A percentile compares a stretch with the other conserved stretches of the same genome.
Conservation (phyloP, 2,113 vertebrate genomes). For the Amblyopsis rosae region DNA sequence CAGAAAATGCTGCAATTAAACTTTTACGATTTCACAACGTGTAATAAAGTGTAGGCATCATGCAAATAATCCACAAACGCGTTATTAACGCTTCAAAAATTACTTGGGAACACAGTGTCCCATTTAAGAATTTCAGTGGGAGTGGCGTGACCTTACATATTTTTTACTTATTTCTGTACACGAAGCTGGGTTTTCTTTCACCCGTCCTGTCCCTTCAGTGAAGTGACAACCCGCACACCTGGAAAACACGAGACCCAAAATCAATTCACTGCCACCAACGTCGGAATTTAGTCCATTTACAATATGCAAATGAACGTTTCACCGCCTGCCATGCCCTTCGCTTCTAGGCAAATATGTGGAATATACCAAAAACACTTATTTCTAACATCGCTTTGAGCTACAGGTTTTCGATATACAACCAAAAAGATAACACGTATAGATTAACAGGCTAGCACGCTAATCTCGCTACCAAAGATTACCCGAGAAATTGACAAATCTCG, state of each 20-base stretch:
- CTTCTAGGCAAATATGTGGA: neutral
- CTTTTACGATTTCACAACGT: no score
- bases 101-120: conserved; percentile 7
- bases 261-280: conserved; percentile 13
- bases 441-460: conserved; percentile 66
- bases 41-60: neutral
- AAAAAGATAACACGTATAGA: conserved; percentile 44
- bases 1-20: no score
- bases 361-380: neutral
- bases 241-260: conserved; percentile 37
- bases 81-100: conserved; percentile 4
- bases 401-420: conserved; percentile 73
- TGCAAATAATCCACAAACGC: neutral
- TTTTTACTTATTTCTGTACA: conserved; percentile 38
- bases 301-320: conserved; percentile 27
- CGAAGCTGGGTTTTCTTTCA: conserved; percentile 22
- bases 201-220: conserved; percentile 20
- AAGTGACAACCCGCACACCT: conserved; percentile 50
- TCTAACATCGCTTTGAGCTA: conserved; percentile 32
- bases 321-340: neutral
- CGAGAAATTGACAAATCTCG: conserved; percentile 64
- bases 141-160: conserved; percentile 44
- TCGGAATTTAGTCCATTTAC: conserved; percentile 3
- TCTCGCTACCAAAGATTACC: conserved; percentile 49
- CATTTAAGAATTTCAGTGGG: conserved; percentile 14